Evolutionary conservation across 2,888 invertebrate species (phyloP), one percentile per base, ranked within the genome.

Genomic region (Branchipolynoe longqiensis): DNA sequence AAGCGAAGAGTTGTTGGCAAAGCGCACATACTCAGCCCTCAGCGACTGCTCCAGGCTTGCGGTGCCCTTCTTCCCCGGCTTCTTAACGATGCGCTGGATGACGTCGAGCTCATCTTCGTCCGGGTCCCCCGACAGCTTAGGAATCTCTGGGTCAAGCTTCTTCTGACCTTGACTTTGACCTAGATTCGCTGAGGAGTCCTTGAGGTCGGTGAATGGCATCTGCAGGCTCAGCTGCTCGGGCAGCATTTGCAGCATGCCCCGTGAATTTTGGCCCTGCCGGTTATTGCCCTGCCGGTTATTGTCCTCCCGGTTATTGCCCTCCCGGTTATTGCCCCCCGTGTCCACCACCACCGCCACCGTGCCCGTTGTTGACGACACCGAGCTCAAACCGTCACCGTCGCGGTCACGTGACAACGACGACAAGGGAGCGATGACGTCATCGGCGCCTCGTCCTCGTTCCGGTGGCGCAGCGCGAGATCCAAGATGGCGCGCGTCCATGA

Each of bases 51-150:
- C 54, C 78, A 41, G 48, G 22, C n/a, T 8, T 18, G 41, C 8
- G 0, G 14, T 41, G 4, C 28, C 48, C n/a, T 25, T 41, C 28
- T 48, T 31, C 25, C 25, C 48, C 48, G 25, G 12, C 38, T 4
- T 38, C n/a, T 62, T 62, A 8, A 22, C 28, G n/a, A 28, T 48
- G 41, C 54, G 41, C 14, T 78, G 78, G 28, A 78, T 78, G 25
- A 78, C 31, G 54, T 78, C 78, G n/a, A 78, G 18, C 54, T 78
- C 78, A 48, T 78, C 78, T 31, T 48, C 54, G n/a, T 8, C 48
- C 18, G 12, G 12, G 54, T 41, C 33, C 31, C n/a, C 48, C 0
- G 48, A 78, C 25, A 78, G 31, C 25, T 41, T 78, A 18, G 78
- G 78, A 8, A 78, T 33, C 41, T 78, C 54, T 18, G 78, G 78